Percentiles rank a stretch among this genome's conserved stretches.
Conservation (phyloP, 2,797 vertebrate species). For the Lateolabrax maculatus region DNA sequence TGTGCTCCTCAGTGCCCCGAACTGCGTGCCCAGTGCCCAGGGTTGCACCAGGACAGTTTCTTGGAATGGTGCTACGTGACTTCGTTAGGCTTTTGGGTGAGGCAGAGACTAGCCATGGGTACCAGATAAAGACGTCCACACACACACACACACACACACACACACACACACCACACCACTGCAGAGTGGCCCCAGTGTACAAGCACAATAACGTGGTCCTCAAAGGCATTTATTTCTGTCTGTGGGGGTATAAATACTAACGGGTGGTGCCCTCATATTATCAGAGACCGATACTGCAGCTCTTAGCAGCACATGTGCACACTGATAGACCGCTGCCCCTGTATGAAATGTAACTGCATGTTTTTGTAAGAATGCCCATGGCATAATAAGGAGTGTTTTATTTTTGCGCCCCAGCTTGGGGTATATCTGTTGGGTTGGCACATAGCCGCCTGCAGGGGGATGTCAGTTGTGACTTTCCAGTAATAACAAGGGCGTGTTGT, state of each 20-base stretch:
- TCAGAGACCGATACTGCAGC: conserved; percentile 46
- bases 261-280: conserved; percentile 36
- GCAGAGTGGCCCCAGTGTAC: background rate
- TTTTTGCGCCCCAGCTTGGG: conserved; percentile 62
- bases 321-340: conserved; percentile 46
- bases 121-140: conserved; percentile 51
- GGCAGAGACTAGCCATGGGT: conserved; percentile 37
- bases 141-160: background rate
- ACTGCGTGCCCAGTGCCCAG: background rate
- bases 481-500: conserved; percentile 81
- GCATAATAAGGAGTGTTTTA: conserved; percentile 51
- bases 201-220: conserved; percentile 27
- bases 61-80: conserved; percentile 12
- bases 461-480: conserved; percentile 81
- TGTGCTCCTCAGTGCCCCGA: no score
- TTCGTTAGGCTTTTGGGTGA: conserved; percentile 54
- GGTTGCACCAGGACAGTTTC: conserved; percentile 55
- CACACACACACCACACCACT: conserved; percentile 9
- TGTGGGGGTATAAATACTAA: conserved; percentile 53
- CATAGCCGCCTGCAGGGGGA: conserved; percentile 65
- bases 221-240: conserved; percentile 58
- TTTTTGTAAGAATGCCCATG: conserved; percentile 40
- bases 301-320: conserved; percentile 43
- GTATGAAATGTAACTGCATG: conserved; percentile 41
- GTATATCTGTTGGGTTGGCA: conserved; percentile 67